Percentiles rank a stretch among this genome's conserved stretches.
These are phyloP conservation scores for Thereva nobilitata DNA, from an alignment of 2,888 invertebrate genomes.

Conservation along the genomic window DNA sequence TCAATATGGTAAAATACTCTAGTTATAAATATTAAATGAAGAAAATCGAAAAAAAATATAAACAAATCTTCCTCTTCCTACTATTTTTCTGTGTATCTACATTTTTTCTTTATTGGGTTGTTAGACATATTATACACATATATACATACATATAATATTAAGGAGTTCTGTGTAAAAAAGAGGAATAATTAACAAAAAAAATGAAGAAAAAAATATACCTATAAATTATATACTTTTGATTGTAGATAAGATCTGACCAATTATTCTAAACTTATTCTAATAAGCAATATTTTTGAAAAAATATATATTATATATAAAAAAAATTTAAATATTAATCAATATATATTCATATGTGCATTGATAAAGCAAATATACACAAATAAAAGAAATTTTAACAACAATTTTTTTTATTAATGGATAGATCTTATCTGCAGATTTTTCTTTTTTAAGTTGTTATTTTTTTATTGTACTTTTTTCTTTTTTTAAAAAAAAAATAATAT, in stretches of 20 bases:
- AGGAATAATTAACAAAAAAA: not conserved
- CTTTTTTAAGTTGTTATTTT: conserved; percentile 10
- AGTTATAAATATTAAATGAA: too few species aligned
- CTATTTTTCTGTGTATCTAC: conserved; percentile 55
- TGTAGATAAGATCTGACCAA: conserved; percentile 37
- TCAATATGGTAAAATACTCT: conserved; percentile 25
- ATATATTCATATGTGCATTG: conserved; percentile 30
- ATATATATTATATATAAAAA: conserved; percentile 29
- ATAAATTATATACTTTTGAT: conserved; percentile 25
- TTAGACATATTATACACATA: conserved; percentile 27
- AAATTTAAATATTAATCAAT: too few species aligned
- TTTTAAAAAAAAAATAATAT: too few species aligned
- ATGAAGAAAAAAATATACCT: not conserved
- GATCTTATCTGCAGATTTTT: conserved; percentile 39
- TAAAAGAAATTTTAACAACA: conserved; percentile 14
- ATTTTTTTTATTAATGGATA: conserved; percentile 27
- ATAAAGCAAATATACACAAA: conserved; percentile 21
- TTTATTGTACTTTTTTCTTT: not conserved
- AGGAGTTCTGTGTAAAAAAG: not conserved
- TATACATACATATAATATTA: conserved; percentile 10
- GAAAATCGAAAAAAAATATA: conserved; percentile 21
- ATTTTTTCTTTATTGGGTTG: conserved; percentile 27
- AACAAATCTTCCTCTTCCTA: conserved; percentile 53
- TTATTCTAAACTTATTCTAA: conserved; percentile 37
- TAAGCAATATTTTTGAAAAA: conserved; percentile 38